These are phyloP conservation scores for Drosophila pandora DNA, from an alignment of 1,140 invertebrate genomes.

Conservation along the genomic window DNA sequence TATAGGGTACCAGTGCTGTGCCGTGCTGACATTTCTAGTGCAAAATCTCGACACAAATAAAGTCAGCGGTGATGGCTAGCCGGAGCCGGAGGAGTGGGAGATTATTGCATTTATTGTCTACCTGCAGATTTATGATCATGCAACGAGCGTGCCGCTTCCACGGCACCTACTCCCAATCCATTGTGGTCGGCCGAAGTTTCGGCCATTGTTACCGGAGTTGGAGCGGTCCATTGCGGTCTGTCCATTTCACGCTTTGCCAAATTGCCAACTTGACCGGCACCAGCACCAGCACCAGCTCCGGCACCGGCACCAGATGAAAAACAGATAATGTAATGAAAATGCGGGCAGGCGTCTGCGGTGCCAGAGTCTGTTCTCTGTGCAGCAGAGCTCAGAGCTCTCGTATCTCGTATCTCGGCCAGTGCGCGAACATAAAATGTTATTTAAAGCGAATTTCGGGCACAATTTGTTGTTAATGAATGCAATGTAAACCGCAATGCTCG, in stretches of 20 bases:
- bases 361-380: constrained; percentile 1
- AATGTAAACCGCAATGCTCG: constrained; percentile 58
- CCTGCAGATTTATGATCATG: constrained; percentile 62
- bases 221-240: constrained; percentile 46
- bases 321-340: constrained; percentile 68
- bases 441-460: constrained; percentile 76
- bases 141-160: constrained; percentile 51
- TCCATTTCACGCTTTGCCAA: constrained; percentile 79
- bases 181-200: constrained; percentile 11
- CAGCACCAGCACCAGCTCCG: constrained; percentile 34
- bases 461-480: constrained; percentile 81
- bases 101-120: constrained; percentile 57
- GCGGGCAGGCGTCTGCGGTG: constrained; percentile 25
- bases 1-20: constrained; percentile 38
- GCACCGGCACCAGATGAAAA: constrained; percentile 64
- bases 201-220: constrained; percentile 9
- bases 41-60: constrained; percentile 52
- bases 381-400: constrained; percentile 4
- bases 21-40: constrained; percentile 53
- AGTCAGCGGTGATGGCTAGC: constrained; percentile 19
- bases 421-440: constrained; percentile 76
- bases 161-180: constrained; percentile 41
- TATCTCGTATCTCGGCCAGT: constrained; percentile 34
- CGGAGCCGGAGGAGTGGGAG: constrained; percentile 3
- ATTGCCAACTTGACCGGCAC: constrained; percentile 79